A percentile compares a stretch with the other conserved stretches of the same genome.
Evolutionary conservation across 2,113 vertebrate genomes (phyloP).

Genomic region (Alexandromys fortis): DNA sequence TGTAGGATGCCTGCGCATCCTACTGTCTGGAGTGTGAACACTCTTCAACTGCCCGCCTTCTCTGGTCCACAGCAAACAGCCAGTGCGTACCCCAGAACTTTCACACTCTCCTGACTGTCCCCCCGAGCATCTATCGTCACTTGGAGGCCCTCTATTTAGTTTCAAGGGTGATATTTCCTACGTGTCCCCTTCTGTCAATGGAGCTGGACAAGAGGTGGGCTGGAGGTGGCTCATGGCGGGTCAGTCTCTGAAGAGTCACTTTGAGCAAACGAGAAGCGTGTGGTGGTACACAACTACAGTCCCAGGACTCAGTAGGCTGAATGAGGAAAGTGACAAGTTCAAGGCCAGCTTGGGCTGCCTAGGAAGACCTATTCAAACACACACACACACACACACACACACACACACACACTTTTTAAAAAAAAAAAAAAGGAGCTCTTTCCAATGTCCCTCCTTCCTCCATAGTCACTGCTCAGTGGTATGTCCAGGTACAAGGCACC

Average conservation of each 20-base stretch:
- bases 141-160: background rate
- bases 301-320: background rate
- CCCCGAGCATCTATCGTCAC: background rate
- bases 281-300: background rate
- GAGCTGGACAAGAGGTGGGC: background rate
- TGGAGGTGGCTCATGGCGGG: background rate
- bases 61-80: background rate
- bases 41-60: background rate
- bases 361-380: background rate
- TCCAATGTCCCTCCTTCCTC: background rate
- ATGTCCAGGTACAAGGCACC: background rate
- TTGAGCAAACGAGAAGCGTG: background rate
- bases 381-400: background rate
- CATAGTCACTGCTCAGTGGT: background rate
- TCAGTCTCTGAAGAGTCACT: background rate
- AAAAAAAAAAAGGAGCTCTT: too few relatives aligned
- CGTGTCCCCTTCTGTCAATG: background rate
- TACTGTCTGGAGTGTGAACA: background rate
- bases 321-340: background rate
- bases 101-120: background rate
- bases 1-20: accelerated
- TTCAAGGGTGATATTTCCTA: background rate
- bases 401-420: background rate
- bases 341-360: background rate
- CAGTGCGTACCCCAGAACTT: background rate